Evolutionary conservation across 2,888 invertebrate genomes (phyloP).

Genomic region (Hoplodrina blanda): DNA sequence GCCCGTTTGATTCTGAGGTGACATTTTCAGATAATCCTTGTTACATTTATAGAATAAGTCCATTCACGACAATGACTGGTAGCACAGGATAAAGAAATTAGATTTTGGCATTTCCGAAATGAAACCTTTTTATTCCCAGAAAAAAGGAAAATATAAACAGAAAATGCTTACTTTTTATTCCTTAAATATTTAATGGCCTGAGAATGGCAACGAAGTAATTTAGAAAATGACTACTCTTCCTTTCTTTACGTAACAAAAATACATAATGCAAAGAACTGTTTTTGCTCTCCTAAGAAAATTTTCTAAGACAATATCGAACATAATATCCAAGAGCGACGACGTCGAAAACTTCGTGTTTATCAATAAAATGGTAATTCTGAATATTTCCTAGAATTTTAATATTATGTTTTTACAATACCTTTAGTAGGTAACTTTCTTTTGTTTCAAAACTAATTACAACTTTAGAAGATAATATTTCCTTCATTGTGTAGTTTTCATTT

Average conservation of each 20-base stretch:
- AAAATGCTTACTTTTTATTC: conserved; percentile 49
- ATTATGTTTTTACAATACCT: background rate
- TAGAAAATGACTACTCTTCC: conserved; percentile 34
- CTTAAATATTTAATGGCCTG: conserved; percentile 51
- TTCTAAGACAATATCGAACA: background rate
- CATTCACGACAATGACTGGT: conserved; percentile 12
- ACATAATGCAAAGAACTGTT: conserved; percentile 21
- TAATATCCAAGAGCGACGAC: background rate
- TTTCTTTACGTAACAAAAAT: conserved; percentile 18
- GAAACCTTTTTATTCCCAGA: conserved; percentile 29
- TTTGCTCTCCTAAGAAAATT: background rate
- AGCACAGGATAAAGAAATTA: conserved; percentile 30
- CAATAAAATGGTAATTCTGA: conserved; percentile 11
- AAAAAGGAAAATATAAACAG: conserved; percentile 39
- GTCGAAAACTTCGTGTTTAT: conserved; percentile 5
- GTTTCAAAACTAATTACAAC: too few relatives aligned
- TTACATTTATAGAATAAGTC: conserved; percentile 12
- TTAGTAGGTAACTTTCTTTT: background rate
- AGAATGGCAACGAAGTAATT: conserved; percentile 42
- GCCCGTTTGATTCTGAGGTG: too few relatives aligned
- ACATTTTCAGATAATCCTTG: too few relatives aligned
- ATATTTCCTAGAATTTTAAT: conserved; percentile 3
- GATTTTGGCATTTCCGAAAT: conserved; percentile 29
- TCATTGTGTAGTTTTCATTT: background rate
- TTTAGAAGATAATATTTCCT: background rate